phyloP scores from a whole-genome alignment of 2,113 vertebrate genomes.

The Rhynchomys soricoides region DNA sequence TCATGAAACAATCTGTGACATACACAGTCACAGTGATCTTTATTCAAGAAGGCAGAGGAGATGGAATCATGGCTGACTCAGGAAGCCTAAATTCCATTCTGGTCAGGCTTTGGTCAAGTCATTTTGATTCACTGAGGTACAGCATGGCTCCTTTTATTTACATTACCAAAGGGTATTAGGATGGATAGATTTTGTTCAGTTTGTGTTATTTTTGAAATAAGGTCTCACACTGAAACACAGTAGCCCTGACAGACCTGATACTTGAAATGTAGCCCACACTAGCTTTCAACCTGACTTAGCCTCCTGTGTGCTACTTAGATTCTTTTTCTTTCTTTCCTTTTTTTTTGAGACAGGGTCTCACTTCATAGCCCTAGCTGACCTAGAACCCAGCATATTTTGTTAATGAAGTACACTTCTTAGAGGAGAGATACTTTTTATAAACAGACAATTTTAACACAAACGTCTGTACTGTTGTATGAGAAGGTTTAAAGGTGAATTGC shows the following conservation, averaged over 20 bases:
- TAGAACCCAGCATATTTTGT: background rate
- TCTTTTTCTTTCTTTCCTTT: background rate
- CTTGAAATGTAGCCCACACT: background rate
- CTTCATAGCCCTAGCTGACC: background rate
- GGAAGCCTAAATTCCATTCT: slow-evolving; percentile 42
- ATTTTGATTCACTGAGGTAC: background rate
- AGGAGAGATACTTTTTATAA: slow-evolving; percentile 5
- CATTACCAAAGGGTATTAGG: background rate
- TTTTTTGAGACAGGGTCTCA: background rate
- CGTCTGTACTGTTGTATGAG: background rate
- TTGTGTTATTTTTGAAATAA: background rate
- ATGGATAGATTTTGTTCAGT: background rate
- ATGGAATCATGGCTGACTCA: background rate
- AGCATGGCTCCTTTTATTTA: background rate
- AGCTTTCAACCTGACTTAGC: background rate
- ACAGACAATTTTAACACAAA: background rate
- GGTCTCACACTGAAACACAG: background rate
- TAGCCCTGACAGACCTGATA: background rate
- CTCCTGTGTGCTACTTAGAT: background rate
- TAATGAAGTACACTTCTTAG: background rate
- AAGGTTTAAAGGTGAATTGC: slow-evolving; percentile 11
- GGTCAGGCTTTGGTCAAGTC: background rate
- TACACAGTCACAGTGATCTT: slow-evolving; percentile 2
- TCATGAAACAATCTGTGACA: background rate
- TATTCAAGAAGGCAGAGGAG: slow-evolving; percentile 10